These are phyloP conservation scores for Gnatocerus cornutus DNA, from an alignment of 2,888 invertebrate genomes.

Conservation along the genomic window DNA sequence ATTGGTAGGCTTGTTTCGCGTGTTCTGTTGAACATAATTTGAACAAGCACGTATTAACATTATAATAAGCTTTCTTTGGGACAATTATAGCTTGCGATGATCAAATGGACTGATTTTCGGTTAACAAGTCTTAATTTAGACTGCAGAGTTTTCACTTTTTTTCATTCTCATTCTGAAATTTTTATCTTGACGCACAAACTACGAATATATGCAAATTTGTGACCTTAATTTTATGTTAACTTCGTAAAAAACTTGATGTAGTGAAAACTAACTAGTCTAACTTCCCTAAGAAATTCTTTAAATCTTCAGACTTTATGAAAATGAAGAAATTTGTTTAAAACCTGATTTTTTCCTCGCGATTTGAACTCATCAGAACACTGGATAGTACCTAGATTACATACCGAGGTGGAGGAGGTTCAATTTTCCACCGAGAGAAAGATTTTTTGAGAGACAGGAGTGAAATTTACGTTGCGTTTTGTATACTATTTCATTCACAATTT, in stretches of 20 bases:
- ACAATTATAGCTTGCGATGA: not conserved
- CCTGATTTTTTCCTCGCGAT: too few species aligned
- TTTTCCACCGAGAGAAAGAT: too few species aligned
- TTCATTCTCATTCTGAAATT: not conserved
- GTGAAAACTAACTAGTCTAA: too few species aligned
- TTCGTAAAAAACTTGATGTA: not conserved
- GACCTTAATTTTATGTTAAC: not conserved
- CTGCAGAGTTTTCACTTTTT: not conserved
- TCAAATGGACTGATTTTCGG: not conserved
- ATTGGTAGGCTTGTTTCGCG: conserved; percentile 2
- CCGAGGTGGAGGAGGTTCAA: too few species aligned
- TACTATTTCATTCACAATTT: too few species aligned
- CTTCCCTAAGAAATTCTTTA: too few species aligned
- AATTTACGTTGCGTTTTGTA: too few species aligned
- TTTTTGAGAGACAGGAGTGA: too few species aligned
- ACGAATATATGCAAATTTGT: conserved; percentile 1
- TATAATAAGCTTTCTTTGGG: conserved; percentile 11
- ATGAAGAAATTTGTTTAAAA: too few species aligned
- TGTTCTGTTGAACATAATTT: conserved; percentile 21
- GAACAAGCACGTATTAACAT: conserved; percentile 12
- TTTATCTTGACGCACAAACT: not conserved
- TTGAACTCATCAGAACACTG: too few species aligned
- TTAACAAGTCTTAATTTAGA: not conserved
- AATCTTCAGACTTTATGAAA: too few species aligned
- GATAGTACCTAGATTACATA: too few species aligned